phyloP scores from a whole-genome alignment of 2,113 vertebrate genomes.

The Toxostoma redivivum region DNA sequence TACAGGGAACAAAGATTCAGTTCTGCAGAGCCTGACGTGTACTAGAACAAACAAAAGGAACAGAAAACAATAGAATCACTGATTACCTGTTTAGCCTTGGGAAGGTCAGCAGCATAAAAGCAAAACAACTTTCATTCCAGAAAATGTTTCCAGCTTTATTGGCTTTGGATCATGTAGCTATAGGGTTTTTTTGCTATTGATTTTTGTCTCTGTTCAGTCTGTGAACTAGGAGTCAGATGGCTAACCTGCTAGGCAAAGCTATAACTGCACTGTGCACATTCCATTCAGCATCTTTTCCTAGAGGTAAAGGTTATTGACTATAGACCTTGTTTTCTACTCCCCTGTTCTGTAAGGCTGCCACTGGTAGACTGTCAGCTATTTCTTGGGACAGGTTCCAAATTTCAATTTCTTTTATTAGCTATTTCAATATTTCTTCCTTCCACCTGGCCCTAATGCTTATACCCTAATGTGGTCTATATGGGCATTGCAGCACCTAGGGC shows the following conservation, averaged over 20 bases:
- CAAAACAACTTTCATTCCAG: constrained; percentile 45
- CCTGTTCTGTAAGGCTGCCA: not conserved
- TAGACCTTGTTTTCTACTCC: not conserved
- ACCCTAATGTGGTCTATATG: not conserved
- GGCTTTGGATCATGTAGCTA: constrained; percentile 63
- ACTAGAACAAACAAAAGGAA: constrained; percentile 1
- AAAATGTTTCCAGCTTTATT: constrained; percentile 58
- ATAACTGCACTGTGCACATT: not conserved
- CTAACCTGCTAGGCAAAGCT: constrained; percentile 60
- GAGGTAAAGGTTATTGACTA: not conserved
- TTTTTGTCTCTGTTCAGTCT: constrained; percentile 15
- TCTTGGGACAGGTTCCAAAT: not conserved
- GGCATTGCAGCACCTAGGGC: constrained; percentile 7
- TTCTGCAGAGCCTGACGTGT: not conserved
- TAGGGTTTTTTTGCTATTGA: constrained; percentile 55
- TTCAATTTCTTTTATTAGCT: constrained; percentile 14
- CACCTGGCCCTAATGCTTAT: not conserved
- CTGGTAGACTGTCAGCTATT: not conserved
- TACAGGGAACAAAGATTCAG: not conserved
- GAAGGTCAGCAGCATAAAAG: constrained; percentile 27
- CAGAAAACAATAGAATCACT: not conserved
- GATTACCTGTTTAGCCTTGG: constrained; percentile 37
- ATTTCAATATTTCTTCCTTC: constrained; percentile 9
- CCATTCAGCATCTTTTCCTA: not conserved
- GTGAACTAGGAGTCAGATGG: constrained; percentile 18